These are phyloP conservation scores for Pyrrhura leucotis DNA, from an alignment of 2,797 vertebrate species.

Conservation along the genomic window DNA sequence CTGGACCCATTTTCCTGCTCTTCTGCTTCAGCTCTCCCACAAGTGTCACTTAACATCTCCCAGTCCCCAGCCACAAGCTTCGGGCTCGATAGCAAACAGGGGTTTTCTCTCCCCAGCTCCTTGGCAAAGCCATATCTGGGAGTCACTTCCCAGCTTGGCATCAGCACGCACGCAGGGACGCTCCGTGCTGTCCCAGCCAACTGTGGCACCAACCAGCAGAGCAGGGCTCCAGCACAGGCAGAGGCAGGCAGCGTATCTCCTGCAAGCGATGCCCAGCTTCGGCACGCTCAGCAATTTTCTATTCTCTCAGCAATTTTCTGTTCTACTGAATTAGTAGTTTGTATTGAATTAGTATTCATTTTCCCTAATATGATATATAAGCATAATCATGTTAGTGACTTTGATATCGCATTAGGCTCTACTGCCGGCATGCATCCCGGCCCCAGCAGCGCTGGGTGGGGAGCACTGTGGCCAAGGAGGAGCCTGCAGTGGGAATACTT, in stretches of 20 bases:
- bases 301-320: slow-evolving; percentile 77
- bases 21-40: neutral
- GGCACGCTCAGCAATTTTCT: slow-evolving; percentile 59
- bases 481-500: neutral
- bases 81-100: accelerated
- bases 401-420: slow-evolving; percentile 76
- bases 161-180: neutral
- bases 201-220: neutral
- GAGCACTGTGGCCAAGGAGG: neutral
- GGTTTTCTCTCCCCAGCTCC: neutral
- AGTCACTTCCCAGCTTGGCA: accelerated
- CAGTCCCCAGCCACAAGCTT: accelerated
- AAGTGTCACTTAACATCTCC: neutral
- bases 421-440: slow-evolving; percentile 13
- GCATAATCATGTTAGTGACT: slow-evolving; percentile 79
- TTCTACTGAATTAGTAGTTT: slow-evolving; percentile 77
- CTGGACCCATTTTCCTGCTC: neutral
- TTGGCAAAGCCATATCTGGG: accelerated
- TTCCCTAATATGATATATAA: slow-evolving; percentile 81
- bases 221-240: neutral
- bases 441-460: slow-evolving; percentile 1
- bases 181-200: accelerated
- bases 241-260: neutral
- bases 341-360: slow-evolving; percentile 82
- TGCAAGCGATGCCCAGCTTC: slow-evolving; percentile 1